A percentile compares a stretch with the other conserved stretches of the same genome.
Conservation (phyloP, 2,113 vertebrate species). For the Chaetodon trifascialis region DNA sequence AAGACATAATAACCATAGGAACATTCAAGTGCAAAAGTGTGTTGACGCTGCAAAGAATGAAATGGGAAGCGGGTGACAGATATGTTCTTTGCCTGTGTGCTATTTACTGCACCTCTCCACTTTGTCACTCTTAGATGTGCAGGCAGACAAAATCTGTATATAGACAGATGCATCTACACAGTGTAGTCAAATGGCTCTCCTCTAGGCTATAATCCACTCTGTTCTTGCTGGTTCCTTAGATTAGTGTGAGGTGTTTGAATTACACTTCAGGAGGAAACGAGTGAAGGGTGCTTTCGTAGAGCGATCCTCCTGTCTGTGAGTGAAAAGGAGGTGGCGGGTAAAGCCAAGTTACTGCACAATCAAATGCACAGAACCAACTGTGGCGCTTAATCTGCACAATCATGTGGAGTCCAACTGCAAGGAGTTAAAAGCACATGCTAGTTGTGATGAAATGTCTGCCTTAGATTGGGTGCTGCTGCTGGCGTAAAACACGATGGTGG, state of each 20-base stretch:
- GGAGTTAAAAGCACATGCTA: constrained; percentile 55
- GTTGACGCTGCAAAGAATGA: not conserved
- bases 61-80: constrained; percentile 4
- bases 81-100: not conserved
- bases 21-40: not conserved
- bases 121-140: not conserved
- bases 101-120: not conserved
- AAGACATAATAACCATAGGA: constrained; percentile 31
- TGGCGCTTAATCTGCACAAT: constrained; percentile 46
- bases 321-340: not conserved
- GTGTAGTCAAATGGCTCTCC: constrained; percentile 3
- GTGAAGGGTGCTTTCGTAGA: not conserved
- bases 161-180: not conserved
- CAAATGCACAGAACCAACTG: constrained; percentile 47
- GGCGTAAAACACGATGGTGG: constrained; percentile 40
- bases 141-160: constrained; percentile 4
- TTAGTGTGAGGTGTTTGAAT: not conserved
- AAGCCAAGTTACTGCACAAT: not conserved
- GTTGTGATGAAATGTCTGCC: constrained; percentile 31
- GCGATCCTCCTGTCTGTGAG: not conserved
- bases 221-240: not conserved
- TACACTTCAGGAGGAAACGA: not conserved
- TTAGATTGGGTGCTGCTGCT: constrained; percentile 48
- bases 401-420: constrained; percentile 1
- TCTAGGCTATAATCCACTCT: not conserved